Percentiles rank a stretch among this genome's conserved stretches.
phyloP scores from a whole-genome alignment of 1,140 invertebrate species.

The Drosophila persimilis region DNA sequence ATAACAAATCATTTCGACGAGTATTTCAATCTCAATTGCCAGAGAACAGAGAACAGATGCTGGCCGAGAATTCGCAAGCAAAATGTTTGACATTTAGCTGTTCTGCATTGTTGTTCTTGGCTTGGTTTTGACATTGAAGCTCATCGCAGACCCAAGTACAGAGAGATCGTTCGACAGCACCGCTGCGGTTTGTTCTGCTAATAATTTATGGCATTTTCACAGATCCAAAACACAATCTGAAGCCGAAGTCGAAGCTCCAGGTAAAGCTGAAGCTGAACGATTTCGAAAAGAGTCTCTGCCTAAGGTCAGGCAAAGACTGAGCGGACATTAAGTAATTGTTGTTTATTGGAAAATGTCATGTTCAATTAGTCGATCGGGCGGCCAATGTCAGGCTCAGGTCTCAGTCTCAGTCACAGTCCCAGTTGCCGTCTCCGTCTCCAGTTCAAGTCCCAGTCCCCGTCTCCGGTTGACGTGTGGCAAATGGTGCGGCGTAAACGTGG shows the following conservation, averaged over 20 bases:
- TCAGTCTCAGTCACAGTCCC: background rate
- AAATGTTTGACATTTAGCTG: conserved; percentile 44
- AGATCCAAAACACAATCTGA: background rate
- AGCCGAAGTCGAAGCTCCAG: too few relatives aligned
- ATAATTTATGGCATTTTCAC: conserved; percentile 59
- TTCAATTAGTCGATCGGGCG: conserved; percentile 64
- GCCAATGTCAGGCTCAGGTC: conserved; percentile 23
- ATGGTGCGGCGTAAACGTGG: conserved; percentile 32
- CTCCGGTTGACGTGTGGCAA: too few relatives aligned
- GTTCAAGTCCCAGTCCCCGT: too few relatives aligned
- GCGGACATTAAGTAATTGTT: conserved; percentile 70
- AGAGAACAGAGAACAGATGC: conserved; percentile 14
- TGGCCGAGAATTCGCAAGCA: conserved; percentile 21
- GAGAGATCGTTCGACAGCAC: conserved; percentile 25
- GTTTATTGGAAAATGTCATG: conserved; percentile 77
- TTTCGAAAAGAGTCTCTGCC: conserved; percentile 9
- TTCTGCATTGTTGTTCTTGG: conserved; percentile 45
- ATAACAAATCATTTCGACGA: conserved; percentile 38
- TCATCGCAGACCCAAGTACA: conserved; percentile 30
- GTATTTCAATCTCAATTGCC: conserved; percentile 13
- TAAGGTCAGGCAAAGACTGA: conserved; percentile 55
- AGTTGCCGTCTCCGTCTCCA: too few relatives aligned
- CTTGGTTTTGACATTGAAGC: conserved; percentile 67
- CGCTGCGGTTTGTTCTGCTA: conserved; percentile 21
- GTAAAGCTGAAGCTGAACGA: background rate